A percentile compares a stretch with the other conserved stretches of the same genome.
Evolutionary conservation across 2,888 invertebrate genomes (phyloP).

Genomic region (Trilocha varians): DNA sequence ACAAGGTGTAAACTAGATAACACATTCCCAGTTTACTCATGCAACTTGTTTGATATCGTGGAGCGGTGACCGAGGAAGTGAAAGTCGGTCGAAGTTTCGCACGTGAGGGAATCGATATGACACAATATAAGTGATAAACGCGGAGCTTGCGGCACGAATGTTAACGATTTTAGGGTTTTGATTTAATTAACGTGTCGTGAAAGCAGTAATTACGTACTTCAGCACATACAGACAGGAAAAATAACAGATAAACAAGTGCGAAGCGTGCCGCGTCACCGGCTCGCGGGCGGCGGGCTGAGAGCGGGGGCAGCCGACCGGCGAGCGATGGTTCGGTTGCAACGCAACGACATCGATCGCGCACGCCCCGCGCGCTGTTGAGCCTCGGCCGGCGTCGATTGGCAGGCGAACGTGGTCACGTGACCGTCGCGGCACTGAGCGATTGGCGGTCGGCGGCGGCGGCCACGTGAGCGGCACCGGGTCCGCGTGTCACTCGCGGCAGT

Average conservation of each 20-base stretch:
- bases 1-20: not conserved
- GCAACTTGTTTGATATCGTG: not conserved
- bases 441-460: conserved; percentile 37
- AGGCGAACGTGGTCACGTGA: conserved; percentile 49
- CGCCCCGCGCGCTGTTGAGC: conserved; percentile 36
- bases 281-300: conserved; percentile 42
- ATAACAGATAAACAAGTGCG: conserved; percentile 47
- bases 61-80: conserved; percentile 34
- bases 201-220: conserved; percentile 11
- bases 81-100: conserved; percentile 39
- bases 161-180: not conserved
- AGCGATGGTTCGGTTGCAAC: conserved; percentile 55
- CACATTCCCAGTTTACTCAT: not conserved
- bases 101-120: conserved; percentile 26
- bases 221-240: conserved; percentile 23
- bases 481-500: conserved; percentile 70
- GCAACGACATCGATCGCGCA: conserved; percentile 63
- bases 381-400: conserved; percentile 34
- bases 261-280: conserved; percentile 43
- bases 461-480: conserved; percentile 58
- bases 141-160: conserved; percentile 5
- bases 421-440: conserved; percentile 29
- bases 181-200: conserved; percentile 7
- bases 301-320: conserved; percentile 55
- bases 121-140: conserved; percentile 12